phyloP scores from a whole-genome alignment of 2,113 vertebrate species.

The Callocephalon fimbriatum region DNA sequence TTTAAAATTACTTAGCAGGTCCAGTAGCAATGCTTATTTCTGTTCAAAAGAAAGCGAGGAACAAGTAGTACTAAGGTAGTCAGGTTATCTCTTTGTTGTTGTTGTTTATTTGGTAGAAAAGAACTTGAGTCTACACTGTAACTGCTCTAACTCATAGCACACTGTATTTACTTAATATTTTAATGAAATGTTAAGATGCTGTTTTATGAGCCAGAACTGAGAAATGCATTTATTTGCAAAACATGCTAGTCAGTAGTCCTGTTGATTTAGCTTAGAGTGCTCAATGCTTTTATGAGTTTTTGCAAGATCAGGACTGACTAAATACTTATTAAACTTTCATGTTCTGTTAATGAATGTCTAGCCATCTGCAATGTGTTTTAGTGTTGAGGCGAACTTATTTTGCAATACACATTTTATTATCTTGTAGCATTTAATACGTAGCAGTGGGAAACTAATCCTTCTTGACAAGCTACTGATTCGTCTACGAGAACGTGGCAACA shows the following conservation, averaged over 20 bases:
- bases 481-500: too few relatives aligned
- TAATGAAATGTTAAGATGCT: slow-evolving; percentile 2
- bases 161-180: neutral
- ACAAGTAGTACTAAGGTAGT: neutral
- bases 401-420: neutral
- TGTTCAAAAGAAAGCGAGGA: slow-evolving; percentile 16
- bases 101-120: neutral
- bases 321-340: slow-evolving; percentile 1
- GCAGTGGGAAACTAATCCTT: too few relatives aligned
- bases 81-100: neutral
- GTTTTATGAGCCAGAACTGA: neutral
- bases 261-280: neutral
- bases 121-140: neutral
- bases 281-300: slow-evolving; percentile 1
- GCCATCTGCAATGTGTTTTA: too few relatives aligned
- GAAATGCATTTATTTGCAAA: slow-evolving; percentile 33
- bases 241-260: neutral
- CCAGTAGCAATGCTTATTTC: neutral
- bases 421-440: too few relatives aligned
- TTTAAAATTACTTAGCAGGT: slow-evolving; percentile 14
- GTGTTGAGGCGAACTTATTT: too few relatives aligned
- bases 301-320: neutral
- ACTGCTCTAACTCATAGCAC: neutral
- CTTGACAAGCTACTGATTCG: too few relatives aligned
- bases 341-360: slow-evolving; percentile 18